A percentile compares a stretch with the other conserved stretches of the same genome.
Conservation (phyloP, 2,797 vertebrate genomes). For the Phoeniculus purpureus region DNA sequence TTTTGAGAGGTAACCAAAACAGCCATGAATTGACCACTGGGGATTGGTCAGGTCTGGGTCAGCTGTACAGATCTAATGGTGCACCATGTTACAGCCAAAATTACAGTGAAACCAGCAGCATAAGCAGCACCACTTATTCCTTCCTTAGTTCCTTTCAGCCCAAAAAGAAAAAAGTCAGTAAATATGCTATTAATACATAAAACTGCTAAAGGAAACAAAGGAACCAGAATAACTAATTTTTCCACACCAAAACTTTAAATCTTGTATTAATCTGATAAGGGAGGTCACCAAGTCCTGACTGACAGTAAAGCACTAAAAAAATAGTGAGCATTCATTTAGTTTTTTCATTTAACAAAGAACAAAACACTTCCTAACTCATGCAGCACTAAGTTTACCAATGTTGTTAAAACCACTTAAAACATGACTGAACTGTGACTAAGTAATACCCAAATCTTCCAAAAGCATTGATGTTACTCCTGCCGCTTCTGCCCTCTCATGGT, state of each 20-base stretch:
- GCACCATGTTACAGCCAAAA: neutral
- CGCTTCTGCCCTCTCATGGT: conserved; percentile 29
- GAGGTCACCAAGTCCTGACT: neutral
- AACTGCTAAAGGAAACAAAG: neutral
- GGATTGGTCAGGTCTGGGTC: neutral
- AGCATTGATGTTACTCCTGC: neutral
- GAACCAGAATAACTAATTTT: neutral
- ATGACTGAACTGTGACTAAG: neutral
- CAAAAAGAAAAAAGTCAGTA: neutral
- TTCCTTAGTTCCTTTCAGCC: neutral
- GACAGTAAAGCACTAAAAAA: neutral
- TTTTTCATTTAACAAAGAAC: neutral
- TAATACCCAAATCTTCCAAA: neutral
- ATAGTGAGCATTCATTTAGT: neutral
- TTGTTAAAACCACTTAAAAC: neutral
- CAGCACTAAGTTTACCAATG: neutral
- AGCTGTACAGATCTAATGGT: neutral
- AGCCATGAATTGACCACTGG: rapidly evolving
- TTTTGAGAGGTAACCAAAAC: neutral
- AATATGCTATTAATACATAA: neutral
- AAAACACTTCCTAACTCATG: neutral
- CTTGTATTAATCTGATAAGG: neutral
- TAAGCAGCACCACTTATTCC: neutral
- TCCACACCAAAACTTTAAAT: neutral
- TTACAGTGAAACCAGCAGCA: neutral